phyloP scores from a whole-genome alignment of 2,113 vertebrate genomes.

The Tyrannus savana region DNA sequence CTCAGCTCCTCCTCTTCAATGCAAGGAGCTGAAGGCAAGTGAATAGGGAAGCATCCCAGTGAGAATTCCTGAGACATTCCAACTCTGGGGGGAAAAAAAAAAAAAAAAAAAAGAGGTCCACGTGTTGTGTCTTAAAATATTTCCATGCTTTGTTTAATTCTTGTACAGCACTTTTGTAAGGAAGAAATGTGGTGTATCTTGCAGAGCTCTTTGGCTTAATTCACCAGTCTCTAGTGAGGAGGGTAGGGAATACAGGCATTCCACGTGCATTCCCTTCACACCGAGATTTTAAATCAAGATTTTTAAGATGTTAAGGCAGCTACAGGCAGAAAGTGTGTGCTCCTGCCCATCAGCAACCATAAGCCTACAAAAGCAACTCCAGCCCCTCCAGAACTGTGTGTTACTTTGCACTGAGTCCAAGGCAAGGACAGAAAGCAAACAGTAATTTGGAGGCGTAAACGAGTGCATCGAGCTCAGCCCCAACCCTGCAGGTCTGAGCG shows the following conservation, averaged over 20 bases:
- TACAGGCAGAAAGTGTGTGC: not conserved
- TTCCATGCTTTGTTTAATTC: not conserved
- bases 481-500: not conserved
- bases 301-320: not conserved
- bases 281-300: not conserved
- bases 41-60: not conserved
- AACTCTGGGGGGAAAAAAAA: not conserved
- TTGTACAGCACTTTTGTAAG: not conserved
- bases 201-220: not conserved
- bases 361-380: not conserved
- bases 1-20: not conserved
- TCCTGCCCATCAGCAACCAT: not conserved
- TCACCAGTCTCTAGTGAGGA: not conserved
- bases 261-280: not conserved
- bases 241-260: not conserved
- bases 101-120: not conserved
- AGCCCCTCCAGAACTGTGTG: not conserved
- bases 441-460: not conserved
- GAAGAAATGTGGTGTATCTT: not conserved
- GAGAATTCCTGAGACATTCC: constrained; percentile 48
- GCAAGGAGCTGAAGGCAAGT: not conserved
- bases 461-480: not conserved
- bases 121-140: not conserved
- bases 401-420: not conserved
- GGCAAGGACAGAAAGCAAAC: not conserved